phyloP scores from a whole-genome alignment of 2,888 invertebrate genomes.

The Diogma glabrata region DNA sequence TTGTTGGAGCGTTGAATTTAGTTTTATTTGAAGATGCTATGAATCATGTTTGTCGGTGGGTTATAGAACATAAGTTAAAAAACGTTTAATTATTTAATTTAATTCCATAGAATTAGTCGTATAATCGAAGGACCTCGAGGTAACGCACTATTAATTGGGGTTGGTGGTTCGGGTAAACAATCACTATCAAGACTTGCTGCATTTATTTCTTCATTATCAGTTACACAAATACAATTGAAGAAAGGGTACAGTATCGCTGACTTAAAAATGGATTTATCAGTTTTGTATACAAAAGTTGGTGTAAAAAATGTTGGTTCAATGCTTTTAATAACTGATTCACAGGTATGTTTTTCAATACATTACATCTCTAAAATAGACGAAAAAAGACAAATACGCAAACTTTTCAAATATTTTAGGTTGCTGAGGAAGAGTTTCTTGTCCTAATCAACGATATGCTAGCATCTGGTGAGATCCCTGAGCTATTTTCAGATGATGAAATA shows the following conservation, averaged over 20 bases:
- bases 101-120: slow-evolving; percentile 63
- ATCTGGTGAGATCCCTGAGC: slow-evolving; percentile 85
- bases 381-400: neutral
- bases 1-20: slow-evolving; percentile 82
- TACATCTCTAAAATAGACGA: neutral
- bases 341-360: too few relatives aligned
- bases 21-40: slow-evolving; percentile 96
- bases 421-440: slow-evolving; percentile 82
- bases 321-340: slow-evolving; percentile 89
- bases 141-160: slow-evolving; percentile 84
- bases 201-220: slow-evolving; percentile 82
- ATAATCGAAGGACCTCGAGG: slow-evolving; percentile 87
- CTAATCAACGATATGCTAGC: slow-evolving; percentile 88
- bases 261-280: slow-evolving; percentile 61
- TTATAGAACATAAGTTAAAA: slow-evolving; percentile 16
- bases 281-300: slow-evolving; percentile 74
- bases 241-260: slow-evolving; percentile 79
- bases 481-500: slow-evolving; percentile 81
- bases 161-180: slow-evolving; percentile 92
- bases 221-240: slow-evolving; percentile 81
- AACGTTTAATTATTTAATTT: too few relatives aligned
- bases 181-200: slow-evolving; percentile 79
- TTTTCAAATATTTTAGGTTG: slow-evolving; percentile 41
- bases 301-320: slow-evolving; percentile 74
- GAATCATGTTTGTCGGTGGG: slow-evolving; percentile 70